phyloP scores from a whole-genome alignment of 2,797 vertebrate species.

The Semaprochilodus insignis region DNA sequence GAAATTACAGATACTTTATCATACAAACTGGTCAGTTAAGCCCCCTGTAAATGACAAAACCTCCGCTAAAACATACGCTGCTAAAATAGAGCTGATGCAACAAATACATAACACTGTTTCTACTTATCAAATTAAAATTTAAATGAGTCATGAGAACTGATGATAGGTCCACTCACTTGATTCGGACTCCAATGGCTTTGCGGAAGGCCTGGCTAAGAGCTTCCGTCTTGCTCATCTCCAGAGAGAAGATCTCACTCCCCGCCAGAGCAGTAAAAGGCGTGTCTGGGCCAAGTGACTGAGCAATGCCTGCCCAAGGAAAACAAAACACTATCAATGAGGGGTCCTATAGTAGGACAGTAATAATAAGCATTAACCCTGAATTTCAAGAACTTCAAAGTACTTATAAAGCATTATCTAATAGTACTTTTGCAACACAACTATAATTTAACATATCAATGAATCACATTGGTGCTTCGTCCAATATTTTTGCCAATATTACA shows the following conservation, averaged over 20 bases:
- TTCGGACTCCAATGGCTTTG: constrained; percentile 91
- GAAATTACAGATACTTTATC: neutral
- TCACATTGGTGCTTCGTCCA: neutral
- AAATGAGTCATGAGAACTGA: neutral
- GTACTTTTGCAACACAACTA: neutral
- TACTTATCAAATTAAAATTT: too few species aligned
- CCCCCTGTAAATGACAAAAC: neutral
- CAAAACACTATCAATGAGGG: neutral
- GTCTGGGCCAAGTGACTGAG: constrained; percentile 88
- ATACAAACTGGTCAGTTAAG: neutral
- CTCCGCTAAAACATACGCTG: neutral
- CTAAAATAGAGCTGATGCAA: neutral
- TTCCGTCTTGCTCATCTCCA: constrained; percentile 96
- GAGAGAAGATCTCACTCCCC: constrained; percentile 93
- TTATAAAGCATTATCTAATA: neutral
- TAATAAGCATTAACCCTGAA: neutral
- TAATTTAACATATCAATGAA: neutral
- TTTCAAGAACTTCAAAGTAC: too few species aligned
- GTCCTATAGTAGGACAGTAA: neutral
- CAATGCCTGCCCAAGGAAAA: constrained; percentile 81
- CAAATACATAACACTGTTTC: neutral
- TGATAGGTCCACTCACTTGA: constrained; percentile 82
- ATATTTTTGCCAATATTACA: neutral
- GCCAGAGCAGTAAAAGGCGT: constrained; percentile 92
- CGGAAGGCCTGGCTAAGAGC: constrained; percentile 93